Base-by-base conservation (phyloP, 2,888 invertebrate species). In the Theristus sp. region DNA sequence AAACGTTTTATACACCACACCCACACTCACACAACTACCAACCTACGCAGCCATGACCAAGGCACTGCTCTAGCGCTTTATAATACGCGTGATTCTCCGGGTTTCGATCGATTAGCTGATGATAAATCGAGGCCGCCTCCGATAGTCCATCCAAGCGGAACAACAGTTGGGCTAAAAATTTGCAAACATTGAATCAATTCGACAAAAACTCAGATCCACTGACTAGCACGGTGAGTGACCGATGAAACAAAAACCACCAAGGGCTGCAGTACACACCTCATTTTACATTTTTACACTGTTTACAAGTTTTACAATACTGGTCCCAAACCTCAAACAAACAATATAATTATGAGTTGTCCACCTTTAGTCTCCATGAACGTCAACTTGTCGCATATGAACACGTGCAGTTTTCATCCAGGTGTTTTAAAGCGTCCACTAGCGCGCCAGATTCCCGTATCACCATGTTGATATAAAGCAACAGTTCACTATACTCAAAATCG, bases 401-500 rank as follows among this genome's bases (percentile, higher is more conserved):
- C n/a, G 82, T 81, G 73, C 87, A 84, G 75, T 89, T 86, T 73
- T 84, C 84, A 66, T 85, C 83, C 70, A 98, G 80, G 79, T 94
- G 93, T 66, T 83, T 83, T 63, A 98, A n/a, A 2, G 96, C 96
- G 68, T 86, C 84, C 64, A 85, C 83, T 67, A 84, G 80, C 71
- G 87, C 86, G 28, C 88, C 89, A 0, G 91, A 88, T 77, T 98
- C 96, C 66, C 89, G 85, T 67, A 98, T 82, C 60, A 99, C 89
- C 84, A 89, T 83, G 77, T 91, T 93, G 79, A 98, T 93, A 76
- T 99, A 99, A 25, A 98, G 79, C 61, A 98, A 79, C 70, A 99
- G 79, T 76, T 99, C 98, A 73, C 94, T 93, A 77, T 94, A 89
- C 75, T 99, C 98, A 77, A 93, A 94, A 75, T 96, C 94, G 70